phyloP scores from a whole-genome alignment of 2,888 invertebrate genomes.

The Caenorhabditis japonica region DNA sequence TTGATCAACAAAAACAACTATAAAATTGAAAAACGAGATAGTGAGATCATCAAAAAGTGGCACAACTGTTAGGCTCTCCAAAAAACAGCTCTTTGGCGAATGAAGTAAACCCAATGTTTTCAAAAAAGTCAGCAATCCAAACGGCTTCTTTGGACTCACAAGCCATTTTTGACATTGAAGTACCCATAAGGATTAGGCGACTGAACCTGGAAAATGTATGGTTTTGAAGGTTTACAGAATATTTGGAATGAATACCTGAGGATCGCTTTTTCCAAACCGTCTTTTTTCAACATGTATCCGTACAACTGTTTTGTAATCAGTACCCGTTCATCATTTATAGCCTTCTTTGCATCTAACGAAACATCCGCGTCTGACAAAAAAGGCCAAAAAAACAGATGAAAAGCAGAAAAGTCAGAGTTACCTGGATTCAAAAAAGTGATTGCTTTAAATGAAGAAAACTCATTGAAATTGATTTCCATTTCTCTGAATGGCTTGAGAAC shows the following conservation, averaged over 20 bases:
- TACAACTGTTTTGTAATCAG: conserved; percentile 74
- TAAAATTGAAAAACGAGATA: background rate
- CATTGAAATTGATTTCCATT: conserved; percentile 71
- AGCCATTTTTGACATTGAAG: conserved; percentile 75
- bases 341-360: conserved; percentile 56
- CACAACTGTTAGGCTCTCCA: conserved; percentile 29
- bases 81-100: conserved; percentile 74
- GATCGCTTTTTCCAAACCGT: conserved; percentile 68
- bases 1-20: background rate
- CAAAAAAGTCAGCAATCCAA: conserved; percentile 76
- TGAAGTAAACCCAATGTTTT: conserved; percentile 71
- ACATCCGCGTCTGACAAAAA: conserved; percentile 72
- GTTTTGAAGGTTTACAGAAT: background rate
- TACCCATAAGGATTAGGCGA: conserved; percentile 73
- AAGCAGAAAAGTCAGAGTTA: conserved; percentile 50
- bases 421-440: conserved; percentile 77
- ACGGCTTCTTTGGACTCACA: conserved; percentile 76
- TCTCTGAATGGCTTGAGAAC: conserved; percentile 72
- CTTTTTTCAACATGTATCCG: conserved; percentile 68
- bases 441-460: conserved; percentile 75
- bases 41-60: conserved; percentile 9
- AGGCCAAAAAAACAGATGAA: background rate
- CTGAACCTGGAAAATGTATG: conserved; percentile 65
- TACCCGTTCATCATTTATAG: conserved; percentile 64
- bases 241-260: conserved; percentile 59